phyloP scores from a whole-genome alignment of 2,888 invertebrate genomes.

The Lasioglossum villosulum region DNA sequence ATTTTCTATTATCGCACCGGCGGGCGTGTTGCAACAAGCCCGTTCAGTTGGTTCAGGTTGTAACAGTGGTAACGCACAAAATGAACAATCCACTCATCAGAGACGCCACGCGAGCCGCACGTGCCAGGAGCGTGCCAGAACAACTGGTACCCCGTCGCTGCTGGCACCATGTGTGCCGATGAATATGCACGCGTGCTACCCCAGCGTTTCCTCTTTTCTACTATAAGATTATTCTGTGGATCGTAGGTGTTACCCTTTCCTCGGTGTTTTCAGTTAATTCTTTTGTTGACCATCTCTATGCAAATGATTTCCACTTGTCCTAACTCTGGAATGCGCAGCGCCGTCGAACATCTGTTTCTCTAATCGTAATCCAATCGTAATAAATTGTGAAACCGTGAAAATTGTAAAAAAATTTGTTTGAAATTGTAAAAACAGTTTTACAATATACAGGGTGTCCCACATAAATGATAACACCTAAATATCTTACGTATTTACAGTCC shows the following conservation, averaged over 20 bases:
- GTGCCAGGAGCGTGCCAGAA: constrained; percentile 81
- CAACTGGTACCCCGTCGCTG: constrained; percentile 82
- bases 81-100: constrained; percentile 84
- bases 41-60: constrained; percentile 52
- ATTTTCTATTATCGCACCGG: constrained; percentile 58
- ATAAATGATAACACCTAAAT: no score
- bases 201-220: constrained; percentile 31
- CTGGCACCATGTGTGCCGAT: constrained; percentile 78
- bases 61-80: constrained; percentile 64
- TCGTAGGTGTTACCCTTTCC: constrained; percentile 36
- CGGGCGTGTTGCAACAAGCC: constrained; percentile 20
- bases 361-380: no score
- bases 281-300: constrained; percentile 5
- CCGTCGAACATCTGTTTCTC: not conserved
- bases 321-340: not conserved
- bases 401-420: no score
- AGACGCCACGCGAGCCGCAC: constrained; percentile 81
- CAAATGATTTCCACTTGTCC: constrained; percentile 2
- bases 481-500: no score
- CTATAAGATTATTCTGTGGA: constrained; percentile 27
- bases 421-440: no score
- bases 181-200: constrained; percentile 60
- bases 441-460: no score
- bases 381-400: no score
- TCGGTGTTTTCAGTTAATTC: constrained; percentile 4